Base-by-base conservation (phyloP, 2,113 vertebrate species). In the Actenoides hombroni region DNA sequence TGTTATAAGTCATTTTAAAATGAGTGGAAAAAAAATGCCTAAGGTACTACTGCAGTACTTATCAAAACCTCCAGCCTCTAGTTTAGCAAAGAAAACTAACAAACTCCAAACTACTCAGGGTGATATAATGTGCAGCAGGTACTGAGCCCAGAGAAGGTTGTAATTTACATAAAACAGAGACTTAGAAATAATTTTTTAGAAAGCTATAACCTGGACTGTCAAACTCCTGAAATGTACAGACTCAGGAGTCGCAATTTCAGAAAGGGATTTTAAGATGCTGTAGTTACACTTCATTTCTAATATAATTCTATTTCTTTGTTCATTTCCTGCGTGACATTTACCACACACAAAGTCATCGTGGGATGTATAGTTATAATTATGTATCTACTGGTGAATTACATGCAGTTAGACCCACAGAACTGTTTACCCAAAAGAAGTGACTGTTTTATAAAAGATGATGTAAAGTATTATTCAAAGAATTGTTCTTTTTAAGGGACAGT, bases 311-410 rank as follows among this genome's bases (percentile, higher is more conserved):
- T 85, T 95, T 90, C 83, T 94, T 97, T 91, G 57, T 88, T 95
- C 26, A 61, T 88, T 93, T 94, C 68, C 79, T 90, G 37, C 49
- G 12, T 95, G 93, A 88, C 81, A 95, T 96, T 95, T 95, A 95
- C 65, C 84, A 74, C 86, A 83, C 64, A 94, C 15, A 53, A 88
- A 94, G 69, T 91, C 46, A 59, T 35, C 1, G n/a, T 92, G 86
- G 73, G 83, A 61, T 57, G 48, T 87, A 73, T 64, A 54, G 65
- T 69, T 92, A 73, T 73, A 95, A 92, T 96, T 92, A 88, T 56
- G 65, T 67, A 86, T 73, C 83, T 83, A 20, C 53, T 49, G n/a
- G 42, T 92, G 64, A 76, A 92, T 84, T 91, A 51, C 44, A 49
- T 28, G 67, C 76, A 86, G 69, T 73, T 86, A 48, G 64, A 81